Evolutionary conservation across 2,888 invertebrate genomes (phyloP).

Genomic region (Junonia oenone): DNA sequence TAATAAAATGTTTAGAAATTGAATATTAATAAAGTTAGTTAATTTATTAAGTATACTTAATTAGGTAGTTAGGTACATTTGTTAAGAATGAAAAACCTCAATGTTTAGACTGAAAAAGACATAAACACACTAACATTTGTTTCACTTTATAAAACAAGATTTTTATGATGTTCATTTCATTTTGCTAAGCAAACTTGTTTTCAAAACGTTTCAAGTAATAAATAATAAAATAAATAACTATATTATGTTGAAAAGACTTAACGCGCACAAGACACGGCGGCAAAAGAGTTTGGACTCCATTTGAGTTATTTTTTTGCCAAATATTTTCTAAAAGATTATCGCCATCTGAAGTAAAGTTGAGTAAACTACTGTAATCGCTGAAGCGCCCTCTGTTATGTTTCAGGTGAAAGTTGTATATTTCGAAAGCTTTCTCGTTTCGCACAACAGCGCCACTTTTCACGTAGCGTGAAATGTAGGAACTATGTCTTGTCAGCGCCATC

Average conservation of each 20-base stretch:
- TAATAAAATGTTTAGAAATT: no score
- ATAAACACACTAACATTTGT: no score
- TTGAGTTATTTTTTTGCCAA: not conserved
- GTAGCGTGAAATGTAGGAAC: conserved; percentile 2
- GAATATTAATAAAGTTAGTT: no score
- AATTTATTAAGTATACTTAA: no score
- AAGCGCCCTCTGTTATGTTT: conserved; percentile 4
- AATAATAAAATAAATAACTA: no score
- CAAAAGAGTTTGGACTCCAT: not conserved
- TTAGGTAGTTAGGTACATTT: no score
- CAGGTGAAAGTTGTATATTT: not conserved
- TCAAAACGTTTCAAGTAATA: no score
- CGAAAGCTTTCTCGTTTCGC: not conserved
- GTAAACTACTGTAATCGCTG: not conserved
- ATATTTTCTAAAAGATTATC: not conserved
- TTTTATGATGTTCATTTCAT: not conserved
- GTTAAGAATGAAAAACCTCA: no score
- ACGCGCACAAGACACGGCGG: no score
- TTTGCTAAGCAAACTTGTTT: not conserved
- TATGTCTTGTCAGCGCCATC: conserved; percentile 9
- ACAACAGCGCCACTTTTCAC: not conserved
- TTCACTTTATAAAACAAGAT: no score
- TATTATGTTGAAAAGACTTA: no score
- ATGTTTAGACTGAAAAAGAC: no score
- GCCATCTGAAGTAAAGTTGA: not conserved